Evolutionary conservation across 2,113 vertebrate genomes (phyloP).

Genomic region (Eptatretus burgeri): DNA sequence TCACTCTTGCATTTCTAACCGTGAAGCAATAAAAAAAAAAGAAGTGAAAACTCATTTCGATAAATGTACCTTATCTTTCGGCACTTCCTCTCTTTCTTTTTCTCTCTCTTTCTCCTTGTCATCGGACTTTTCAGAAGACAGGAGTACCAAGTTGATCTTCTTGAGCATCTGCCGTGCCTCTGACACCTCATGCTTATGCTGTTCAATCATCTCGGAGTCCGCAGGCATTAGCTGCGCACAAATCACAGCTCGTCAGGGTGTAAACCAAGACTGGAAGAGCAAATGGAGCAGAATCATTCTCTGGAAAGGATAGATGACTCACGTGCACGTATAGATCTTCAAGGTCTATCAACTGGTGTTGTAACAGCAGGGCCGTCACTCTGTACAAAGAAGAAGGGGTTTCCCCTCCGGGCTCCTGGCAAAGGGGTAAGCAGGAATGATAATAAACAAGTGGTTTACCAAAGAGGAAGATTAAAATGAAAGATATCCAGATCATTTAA

Average conservation of each 20-base stretch:
- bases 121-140: conserved; percentile 55
- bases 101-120: conserved; percentile 56
- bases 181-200: conserved; percentile 53
- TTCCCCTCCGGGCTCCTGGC: conserved; percentile 73
- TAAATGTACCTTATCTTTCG: conserved; percentile 30
- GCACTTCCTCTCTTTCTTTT: conserved; percentile 50
- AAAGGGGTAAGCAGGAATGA: conserved; percentile 11
- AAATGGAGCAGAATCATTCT: neutral
- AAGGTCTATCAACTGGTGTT: conserved; percentile 72
- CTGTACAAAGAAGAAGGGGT: conserved; percentile 77
- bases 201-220: conserved; percentile 53
- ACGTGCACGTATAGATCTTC: conserved; percentile 94
- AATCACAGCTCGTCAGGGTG: neutral
- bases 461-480: no score
- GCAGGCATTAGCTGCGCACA: conserved; percentile 42
- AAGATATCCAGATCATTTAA: no score
- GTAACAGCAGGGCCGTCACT: conserved; percentile 72
- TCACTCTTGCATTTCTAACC: no score
- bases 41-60: neutral
- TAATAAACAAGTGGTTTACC: neutral
- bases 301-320: conserved; percentile 18
- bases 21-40: neutral
- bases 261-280: neutral
- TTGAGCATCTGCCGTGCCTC: conserved; percentile 84
- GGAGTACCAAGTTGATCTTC: conserved; percentile 74